Evolutionary conservation across 2,888 invertebrate genomes (phyloP).

Genomic region (Melieria crassipennis): DNA sequence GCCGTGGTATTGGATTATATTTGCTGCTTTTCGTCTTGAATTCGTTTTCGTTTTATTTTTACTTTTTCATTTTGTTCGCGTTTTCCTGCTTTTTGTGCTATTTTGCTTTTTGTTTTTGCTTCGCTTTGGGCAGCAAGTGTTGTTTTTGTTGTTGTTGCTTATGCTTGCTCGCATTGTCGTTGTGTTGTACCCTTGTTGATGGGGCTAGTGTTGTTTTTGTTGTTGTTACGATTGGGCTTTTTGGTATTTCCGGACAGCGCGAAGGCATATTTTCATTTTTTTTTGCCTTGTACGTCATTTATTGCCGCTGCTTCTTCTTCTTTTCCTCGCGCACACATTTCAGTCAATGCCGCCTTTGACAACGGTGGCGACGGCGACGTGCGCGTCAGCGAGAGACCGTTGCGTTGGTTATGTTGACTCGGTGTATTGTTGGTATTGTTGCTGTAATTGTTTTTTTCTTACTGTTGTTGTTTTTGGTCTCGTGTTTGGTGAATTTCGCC

Average conservation of each 20-base stretch:
- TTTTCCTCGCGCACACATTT: background rate
- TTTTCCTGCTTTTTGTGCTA: too few relatives aligned
- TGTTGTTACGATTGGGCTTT: conserved; percentile 38
- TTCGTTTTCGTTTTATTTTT: conserved; percentile 14
- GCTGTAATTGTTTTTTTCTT: conserved; percentile 4
- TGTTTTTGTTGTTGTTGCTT: conserved; percentile 46
- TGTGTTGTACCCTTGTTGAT: conserved; percentile 1
- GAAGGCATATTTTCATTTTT: conserved; percentile 37
- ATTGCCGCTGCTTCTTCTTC: conserved; percentile 22
- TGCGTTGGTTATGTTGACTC: conserved; percentile 7
- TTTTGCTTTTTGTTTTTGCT: conserved; percentile 48
- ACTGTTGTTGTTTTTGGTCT: conserved; percentile 26
- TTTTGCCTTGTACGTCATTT: background rate
- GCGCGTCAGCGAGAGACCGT: background rate
- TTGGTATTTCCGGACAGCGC: conserved; percentile 59
- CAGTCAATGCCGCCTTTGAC: background rate
- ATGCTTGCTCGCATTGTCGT: background rate
- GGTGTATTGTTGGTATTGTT: conserved; percentile 19
- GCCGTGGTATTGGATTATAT: background rate
- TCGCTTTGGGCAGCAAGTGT: conserved; percentile 32
- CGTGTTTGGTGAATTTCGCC: background rate
- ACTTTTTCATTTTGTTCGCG: background rate
- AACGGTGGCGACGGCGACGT: conserved; percentile 7
- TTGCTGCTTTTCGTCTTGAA: conserved; percentile 4
- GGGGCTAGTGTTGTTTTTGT: conserved; percentile 30